These are phyloP conservation scores for Aeoliscus strigatus DNA, from an alignment of 2,797 vertebrate species.

Conservation along the genomic window DNA sequence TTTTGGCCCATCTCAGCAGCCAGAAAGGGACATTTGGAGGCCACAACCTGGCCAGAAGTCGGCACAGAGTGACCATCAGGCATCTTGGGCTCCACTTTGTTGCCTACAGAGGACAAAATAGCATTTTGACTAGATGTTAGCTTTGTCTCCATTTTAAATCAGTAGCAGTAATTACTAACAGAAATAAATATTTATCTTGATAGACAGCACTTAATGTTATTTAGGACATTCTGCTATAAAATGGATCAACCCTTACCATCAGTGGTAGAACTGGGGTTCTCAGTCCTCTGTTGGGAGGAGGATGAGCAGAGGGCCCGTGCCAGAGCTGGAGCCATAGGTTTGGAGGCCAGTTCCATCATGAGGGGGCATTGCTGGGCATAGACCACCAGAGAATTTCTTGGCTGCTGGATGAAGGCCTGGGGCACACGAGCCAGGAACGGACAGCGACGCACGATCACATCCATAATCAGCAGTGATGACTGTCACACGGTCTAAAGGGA, in stretches of 20 bases:
- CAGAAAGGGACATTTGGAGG: constrained; percentile 93
- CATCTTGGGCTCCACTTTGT: constrained; percentile 39
- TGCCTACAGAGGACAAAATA: too few relatives aligned
- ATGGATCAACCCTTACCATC: constrained; percentile 68
- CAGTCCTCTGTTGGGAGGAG: constrained; percentile 79
- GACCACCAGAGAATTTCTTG: constrained; percentile 83
- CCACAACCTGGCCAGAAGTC: constrained; percentile 64
- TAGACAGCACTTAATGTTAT: not conserved
- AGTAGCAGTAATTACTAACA: too few relatives aligned
- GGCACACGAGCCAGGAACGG: constrained; percentile 91
- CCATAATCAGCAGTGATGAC: constrained; percentile 73
- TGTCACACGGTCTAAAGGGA: constrained; percentile 28
- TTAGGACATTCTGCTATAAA: too few relatives aligned
- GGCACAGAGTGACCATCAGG: constrained; percentile 70
- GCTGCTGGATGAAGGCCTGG: constrained; percentile 90
- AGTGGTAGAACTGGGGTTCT: constrained; percentile 61
- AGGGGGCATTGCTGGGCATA: constrained; percentile 92
- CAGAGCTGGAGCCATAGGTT: constrained; percentile 72
- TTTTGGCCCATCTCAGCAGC: constrained; percentile 91
- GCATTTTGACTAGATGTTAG: too few relatives aligned
- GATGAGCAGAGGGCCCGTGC: constrained; percentile 78
- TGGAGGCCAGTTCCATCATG: constrained; percentile 89
- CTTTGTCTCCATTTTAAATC: too few relatives aligned
- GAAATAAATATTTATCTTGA: too few relatives aligned
- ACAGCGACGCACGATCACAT: constrained; percentile 88